Evolutionary conservation across 2,797 vertebrate genomes (phyloP).

Genomic region (Clarias fuscus): DNA sequence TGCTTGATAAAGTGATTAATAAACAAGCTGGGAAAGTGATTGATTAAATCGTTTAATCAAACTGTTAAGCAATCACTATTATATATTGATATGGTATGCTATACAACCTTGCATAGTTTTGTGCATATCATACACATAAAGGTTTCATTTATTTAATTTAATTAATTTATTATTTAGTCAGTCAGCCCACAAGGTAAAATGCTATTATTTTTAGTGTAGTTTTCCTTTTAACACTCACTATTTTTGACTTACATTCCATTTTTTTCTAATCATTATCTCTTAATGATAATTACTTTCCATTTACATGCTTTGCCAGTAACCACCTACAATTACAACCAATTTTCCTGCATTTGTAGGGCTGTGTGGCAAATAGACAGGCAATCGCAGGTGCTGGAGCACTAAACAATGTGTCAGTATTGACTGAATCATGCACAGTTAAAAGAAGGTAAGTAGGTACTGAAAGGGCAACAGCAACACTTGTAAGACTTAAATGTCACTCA

Average conservation of each 20-base stretch:
- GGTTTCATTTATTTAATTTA: background rate
- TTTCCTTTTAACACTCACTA: slow-evolving; percentile 20
- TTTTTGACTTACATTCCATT: slow-evolving; percentile 39
- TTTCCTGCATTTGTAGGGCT: slow-evolving; percentile 42
- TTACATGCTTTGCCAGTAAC: slow-evolving; percentile 55
- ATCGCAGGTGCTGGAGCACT: slow-evolving; percentile 42
- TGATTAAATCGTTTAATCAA: slow-evolving; percentile 99
- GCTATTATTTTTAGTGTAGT: background rate
- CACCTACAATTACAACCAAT: slow-evolving; percentile 58
- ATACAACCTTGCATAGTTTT: background rate
- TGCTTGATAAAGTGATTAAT: slow-evolving; percentile 99
- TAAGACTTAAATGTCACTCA: slow-evolving; percentile 82
- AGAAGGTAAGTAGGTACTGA: slow-evolving; percentile 74
- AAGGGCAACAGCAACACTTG: slow-evolving; percentile 71
- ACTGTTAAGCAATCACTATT: slow-evolving; percentile 83
- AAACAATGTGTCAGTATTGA: slow-evolving; percentile 73
- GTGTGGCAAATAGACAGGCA: slow-evolving; percentile 45
- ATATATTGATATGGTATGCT: background rate
- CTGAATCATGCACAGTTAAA: slow-evolving; percentile 72
- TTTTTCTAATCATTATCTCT: slow-evolving; percentile 45
- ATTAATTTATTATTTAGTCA: background rate
- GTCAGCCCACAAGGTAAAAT: background rate
- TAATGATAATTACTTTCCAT: slow-evolving; percentile 56
- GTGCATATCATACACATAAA: background rate
- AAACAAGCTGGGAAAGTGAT: slow-evolving; percentile 97